These are phyloP conservation scores for Epizoanthus fatuus DNA, from an alignment of 92 coral and sea anemone genomes.

Conservation along the genomic window DNA sequence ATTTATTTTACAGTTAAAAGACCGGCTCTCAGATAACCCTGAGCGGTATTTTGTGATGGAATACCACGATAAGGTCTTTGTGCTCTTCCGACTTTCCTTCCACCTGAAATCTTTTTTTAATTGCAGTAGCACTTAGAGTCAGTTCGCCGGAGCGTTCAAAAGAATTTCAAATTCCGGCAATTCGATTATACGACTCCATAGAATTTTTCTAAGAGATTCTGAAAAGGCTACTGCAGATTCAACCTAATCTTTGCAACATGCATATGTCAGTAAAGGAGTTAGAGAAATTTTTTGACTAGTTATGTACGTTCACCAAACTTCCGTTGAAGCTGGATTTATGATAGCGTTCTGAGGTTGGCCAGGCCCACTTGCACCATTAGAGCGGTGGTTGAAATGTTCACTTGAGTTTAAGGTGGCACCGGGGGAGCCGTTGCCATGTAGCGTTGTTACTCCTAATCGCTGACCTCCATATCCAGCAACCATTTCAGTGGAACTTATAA, in stretches of 20 bases:
- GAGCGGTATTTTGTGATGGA: constrained; percentile 41
- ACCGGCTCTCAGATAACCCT: constrained; percentile 47
- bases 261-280: not conserved
- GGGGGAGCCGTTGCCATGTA: constrained; percentile 38
- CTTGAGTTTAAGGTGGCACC: constrained; percentile 31
- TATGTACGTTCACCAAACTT: constrained; percentile 77
- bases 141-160: not conserved
- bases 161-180: not conserved
- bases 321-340: constrained; percentile 70
- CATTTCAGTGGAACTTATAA: constrained; percentile 25
- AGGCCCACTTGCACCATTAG: constrained; percentile 18
- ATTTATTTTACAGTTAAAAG: constrained; percentile 34
- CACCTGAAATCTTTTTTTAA: not conserved
- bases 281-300: constrained; percentile 42
- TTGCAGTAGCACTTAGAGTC: not conserved
- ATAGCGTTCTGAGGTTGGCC: constrained; percentile 67
- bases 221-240: not conserved
- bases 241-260: not conserved
- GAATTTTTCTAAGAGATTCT: not conserved
- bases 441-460: constrained; percentile 1
- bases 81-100: constrained; percentile 24
- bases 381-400: constrained; percentile 22
- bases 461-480: constrained; percentile 8
- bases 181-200: not conserved
- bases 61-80: constrained; percentile 20